Conservation (phyloP, 2,113 vertebrate species). For the Sorex fumeus region DNA sequence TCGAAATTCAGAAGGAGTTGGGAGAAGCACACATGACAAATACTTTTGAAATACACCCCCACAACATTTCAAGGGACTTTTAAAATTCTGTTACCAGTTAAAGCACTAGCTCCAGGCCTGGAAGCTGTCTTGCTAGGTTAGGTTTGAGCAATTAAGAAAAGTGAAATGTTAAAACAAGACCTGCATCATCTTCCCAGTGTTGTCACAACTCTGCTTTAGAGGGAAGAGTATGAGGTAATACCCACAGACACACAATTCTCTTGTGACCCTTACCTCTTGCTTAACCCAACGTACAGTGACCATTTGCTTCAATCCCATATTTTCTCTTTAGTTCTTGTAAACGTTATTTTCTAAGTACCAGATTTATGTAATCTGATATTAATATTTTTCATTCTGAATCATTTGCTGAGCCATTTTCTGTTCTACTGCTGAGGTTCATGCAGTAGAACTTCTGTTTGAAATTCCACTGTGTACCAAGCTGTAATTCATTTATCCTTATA, state of each 20-base stretch:
- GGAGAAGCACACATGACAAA: neutral
- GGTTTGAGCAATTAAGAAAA: too few relatives aligned
- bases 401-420: neutral
- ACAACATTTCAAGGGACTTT: neutral
- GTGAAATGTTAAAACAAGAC: too few relatives aligned
- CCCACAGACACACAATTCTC: too few relatives aligned
- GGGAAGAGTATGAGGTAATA: too few relatives aligned
- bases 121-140: neutral
- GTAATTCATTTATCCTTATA: neutral
- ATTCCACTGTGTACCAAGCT: neutral
- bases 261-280: neutral
- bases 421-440: neutral
- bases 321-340: slow-evolving; percentile 28
- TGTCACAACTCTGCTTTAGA: neutral
- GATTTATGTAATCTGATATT: slow-evolving; percentile 2
- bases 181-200: neutral
- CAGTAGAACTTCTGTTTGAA: neutral
- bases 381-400: slow-evolving; percentile 52
- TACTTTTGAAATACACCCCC: neutral
- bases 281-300: neutral
- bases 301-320: neutral
- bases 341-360: neutral
- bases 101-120: neutral
- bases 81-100: neutral
- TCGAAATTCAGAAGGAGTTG: neutral